These are phyloP conservation scores for Notodonta ziczac DNA, from an alignment of 2,888 invertebrate genomes.

Conservation along the genomic window DNA sequence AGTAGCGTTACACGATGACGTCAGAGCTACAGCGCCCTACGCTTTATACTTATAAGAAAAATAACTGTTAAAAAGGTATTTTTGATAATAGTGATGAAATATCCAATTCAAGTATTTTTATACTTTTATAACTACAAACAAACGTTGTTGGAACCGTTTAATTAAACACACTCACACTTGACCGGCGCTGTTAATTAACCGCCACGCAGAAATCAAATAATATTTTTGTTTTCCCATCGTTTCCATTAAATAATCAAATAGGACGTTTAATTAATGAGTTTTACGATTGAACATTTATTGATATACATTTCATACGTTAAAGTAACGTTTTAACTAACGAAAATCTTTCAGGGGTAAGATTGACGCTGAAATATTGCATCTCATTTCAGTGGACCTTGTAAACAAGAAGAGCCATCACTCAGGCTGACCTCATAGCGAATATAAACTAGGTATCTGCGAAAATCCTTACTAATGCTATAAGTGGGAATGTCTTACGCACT, in stretches of 20 bases:
- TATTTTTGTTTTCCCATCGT: constrained; percentile 9
- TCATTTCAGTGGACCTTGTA: constrained; percentile 39
- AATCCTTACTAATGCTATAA: background rate
- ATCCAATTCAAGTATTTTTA: background rate
- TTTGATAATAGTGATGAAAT: no score
- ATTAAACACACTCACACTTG: constrained; percentile 10
- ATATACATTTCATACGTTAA: background rate
- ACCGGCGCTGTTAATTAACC: constrained; percentile 15
- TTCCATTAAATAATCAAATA: background rate
- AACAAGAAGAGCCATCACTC: constrained; percentile 63
- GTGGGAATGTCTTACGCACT: background rate
- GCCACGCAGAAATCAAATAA: constrained; percentile 2
- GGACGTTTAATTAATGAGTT: background rate
- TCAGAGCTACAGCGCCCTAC: no score
- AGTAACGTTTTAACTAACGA: constrained; percentile 1
- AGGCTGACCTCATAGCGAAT: constrained; percentile 57
- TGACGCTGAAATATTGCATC: constrained; percentile 33
- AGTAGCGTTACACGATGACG: no score
- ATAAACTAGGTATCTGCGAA: constrained; percentile 54
- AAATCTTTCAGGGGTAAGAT: constrained; percentile 15
- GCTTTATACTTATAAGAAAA: no score
- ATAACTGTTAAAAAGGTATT: no score
- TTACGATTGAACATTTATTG: background rate
- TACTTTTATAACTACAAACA: background rate
- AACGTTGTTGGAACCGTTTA: background rate